phyloP scores from a whole-genome alignment of 2,797 vertebrate species.

The Centropyge bicolor region DNA sequence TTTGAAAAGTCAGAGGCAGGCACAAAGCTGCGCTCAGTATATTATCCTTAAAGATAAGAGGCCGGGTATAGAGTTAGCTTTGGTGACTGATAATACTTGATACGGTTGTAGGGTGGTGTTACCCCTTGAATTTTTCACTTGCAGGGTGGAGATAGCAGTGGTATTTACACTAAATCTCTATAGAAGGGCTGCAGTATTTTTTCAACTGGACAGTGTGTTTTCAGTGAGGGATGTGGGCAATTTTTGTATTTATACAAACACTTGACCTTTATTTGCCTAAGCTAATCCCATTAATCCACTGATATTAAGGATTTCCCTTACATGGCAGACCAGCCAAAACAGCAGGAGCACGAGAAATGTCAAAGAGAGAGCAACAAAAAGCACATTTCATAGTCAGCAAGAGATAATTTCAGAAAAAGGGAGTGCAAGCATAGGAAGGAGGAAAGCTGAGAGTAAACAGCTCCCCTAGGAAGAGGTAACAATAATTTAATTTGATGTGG shows the following conservation, averaged over 20 bases:
- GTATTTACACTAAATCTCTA: conserved; percentile 18
- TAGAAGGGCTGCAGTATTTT: background rate
- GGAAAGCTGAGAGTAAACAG: conserved; percentile 46
- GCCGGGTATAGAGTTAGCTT: background rate
- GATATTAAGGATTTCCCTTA: conserved; percentile 56
- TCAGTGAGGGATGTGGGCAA: conserved; percentile 11
- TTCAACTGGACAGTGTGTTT: background rate
- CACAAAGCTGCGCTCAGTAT: background rate
- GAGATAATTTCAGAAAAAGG: conserved; percentile 61
- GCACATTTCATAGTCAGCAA: conserved; percentile 65
- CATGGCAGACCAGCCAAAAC: conserved; percentile 47
- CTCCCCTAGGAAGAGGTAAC: conserved; percentile 51
- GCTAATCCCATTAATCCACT: conserved; percentile 67
- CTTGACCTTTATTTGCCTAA: conserved; percentile 54
- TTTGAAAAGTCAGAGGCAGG: conserved; percentile 14
- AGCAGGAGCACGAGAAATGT: conserved; percentile 42
- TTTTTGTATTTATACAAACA: conserved; percentile 37
- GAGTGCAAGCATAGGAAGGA: conserved; percentile 25
- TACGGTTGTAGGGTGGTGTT: background rate
- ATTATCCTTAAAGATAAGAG: conserved; percentile 19
- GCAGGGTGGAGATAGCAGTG: conserved; percentile 5
- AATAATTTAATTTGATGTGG: conserved; percentile 64
- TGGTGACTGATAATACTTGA: conserved; percentile 16
- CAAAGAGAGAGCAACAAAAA: conserved; percentile 58
- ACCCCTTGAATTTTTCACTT: background rate